Evolutionary conservation across 2,797 vertebrate species (phyloP), one percentile per base, ranked within the genome.

Genomic region (Myripristis murdjan): DNA sequence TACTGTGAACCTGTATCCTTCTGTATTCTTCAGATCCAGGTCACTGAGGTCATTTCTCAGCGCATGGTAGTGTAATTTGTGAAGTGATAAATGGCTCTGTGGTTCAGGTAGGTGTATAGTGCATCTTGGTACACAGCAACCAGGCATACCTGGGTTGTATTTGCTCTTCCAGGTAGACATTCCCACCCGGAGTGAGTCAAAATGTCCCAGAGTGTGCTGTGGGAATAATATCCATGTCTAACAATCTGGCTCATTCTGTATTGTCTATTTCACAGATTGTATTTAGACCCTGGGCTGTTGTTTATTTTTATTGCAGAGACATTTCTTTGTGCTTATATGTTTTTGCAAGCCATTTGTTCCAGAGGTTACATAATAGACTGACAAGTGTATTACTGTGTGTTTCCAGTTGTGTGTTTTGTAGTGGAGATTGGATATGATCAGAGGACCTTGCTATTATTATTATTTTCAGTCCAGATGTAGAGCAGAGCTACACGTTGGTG

Each of bases 381-480:
- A 41, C 26, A 23, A 39, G 18, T 48, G 35, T 23, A 15, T 57
- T 53, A 51, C 33, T 23, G 18, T 14, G 33, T 1, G 7, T n/a
- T 33, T 49, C n/a, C n/a, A n/a, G 33, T 4, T 44, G 37, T 12
- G 35, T 31, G 56, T 76, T 37, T 18, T 61, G 57, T 11, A 24
- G 2, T 8, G 0, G 49, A 75, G 26, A 77, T 70, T 48, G 59
- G 57, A 54, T 76, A 48, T 24, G 37, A 75, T 72, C 48, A 44
- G 39, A 18, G 33, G 41, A 44, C 26, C 28, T 33, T 58, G 8
- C 20, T 60, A 46, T 31, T 39, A 14, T 6, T 55, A n/a, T 33
- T 12, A 62, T 35, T 64, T 31, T 51, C 47, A 18, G 58, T 55
- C 15, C 68, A 72, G 70, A 83, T 76, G 60, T 54, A 63, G 53